phyloP scores from a whole-genome alignment of 2,888 invertebrate species.

The Epirrita christyi region DNA sequence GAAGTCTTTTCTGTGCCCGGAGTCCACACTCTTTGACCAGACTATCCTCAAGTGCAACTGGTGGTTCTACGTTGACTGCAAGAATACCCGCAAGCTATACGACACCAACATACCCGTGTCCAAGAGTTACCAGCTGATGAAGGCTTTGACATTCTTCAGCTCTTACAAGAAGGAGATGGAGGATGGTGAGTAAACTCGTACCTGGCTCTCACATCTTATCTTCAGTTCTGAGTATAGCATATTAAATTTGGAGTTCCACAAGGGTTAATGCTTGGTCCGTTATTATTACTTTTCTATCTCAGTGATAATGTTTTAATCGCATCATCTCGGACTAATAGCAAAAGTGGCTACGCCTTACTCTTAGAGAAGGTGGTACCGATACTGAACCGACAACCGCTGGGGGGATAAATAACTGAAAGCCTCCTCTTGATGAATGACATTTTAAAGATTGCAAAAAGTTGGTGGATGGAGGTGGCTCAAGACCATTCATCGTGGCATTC shows the following conservation, averaged over 20 bases:
- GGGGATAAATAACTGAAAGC: no score
- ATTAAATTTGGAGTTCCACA: not conserved
- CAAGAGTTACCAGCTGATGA: slow-evolving; percentile 96
- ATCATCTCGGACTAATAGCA: no score
- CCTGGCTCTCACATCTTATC: not conserved
- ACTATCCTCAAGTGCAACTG: slow-evolving; percentile 96
- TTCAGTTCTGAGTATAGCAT: not conserved
- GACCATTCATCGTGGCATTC: no score
- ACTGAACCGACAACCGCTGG: no score
- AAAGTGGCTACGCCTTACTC: no score
- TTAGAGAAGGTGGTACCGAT: no score
- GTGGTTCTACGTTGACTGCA: slow-evolving; percentile 97
- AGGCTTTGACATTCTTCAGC: slow-evolving; percentile 94
- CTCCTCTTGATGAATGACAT: no score
- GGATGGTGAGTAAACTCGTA: slow-evolving; percentile 51
- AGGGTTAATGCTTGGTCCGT: not conserved
- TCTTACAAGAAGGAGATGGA: slow-evolving; percentile 89
- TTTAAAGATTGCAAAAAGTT: no score
- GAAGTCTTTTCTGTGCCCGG: slow-evolving; percentile 96
- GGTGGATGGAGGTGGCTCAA: no score
- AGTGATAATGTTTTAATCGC: not conserved
- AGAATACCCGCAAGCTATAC: slow-evolving; percentile 90
- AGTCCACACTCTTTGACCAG: slow-evolving; percentile 96
- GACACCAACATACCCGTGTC: slow-evolving; percentile 96
- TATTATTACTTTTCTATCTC: not conserved